Evolutionary conservation across 2,113 vertebrate genomes (phyloP), one percentile per base, ranked within the genome.

Genomic region (Pangasianodon hypophthalmus): DNA sequence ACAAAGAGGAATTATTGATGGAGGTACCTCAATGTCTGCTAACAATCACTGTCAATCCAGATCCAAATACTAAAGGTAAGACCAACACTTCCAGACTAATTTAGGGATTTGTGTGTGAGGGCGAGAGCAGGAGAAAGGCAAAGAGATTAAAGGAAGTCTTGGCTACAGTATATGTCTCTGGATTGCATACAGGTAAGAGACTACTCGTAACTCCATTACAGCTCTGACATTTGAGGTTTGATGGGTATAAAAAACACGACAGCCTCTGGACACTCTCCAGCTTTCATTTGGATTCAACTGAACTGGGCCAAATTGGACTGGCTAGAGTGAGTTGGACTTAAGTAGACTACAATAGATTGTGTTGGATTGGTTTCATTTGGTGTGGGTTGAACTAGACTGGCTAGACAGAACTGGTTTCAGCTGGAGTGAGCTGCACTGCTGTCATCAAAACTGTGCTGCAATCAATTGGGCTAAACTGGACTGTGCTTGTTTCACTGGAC

Each of bases 1-100:
- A 87, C 69, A 75, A 73, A 44, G n/a, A 54, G 69, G 24, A 86
- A 56, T 73, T 73, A 86, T 86, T 56, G 67, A 86, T 86, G 85
- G 19, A 87, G 50, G 26, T 58, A 56, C 85, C n/a, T 75, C 52
- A 44, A 44, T 58, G 85, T 77, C 85, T 87, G 71, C 48, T 87
- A 58, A 58, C 52, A 87, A 87, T 77, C 50, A 77, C 48, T 56
- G 85, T 87, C 85, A 58, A 87, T 77, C 69, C 52, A 62, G 80
- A 52, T 81, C 56, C 6, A 64, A n/a, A 64, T 46, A 29, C 24
- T 26, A 56, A 46, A 84, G 37, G 24, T 16, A 84, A 62, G 21
- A 44, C 19, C 54, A 83, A 24, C 52, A 37, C 54, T 58, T 83
- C n/a, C 54, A 13, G 21, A 60, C 54, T 84, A 41, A 60, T 84